A percentile compares a stretch with the other conserved stretches of the same genome.
These are phyloP conservation scores for Drosophila diplacantha DNA, from an alignment of 2,888 invertebrate species.

Conservation along the genomic window DNA sequence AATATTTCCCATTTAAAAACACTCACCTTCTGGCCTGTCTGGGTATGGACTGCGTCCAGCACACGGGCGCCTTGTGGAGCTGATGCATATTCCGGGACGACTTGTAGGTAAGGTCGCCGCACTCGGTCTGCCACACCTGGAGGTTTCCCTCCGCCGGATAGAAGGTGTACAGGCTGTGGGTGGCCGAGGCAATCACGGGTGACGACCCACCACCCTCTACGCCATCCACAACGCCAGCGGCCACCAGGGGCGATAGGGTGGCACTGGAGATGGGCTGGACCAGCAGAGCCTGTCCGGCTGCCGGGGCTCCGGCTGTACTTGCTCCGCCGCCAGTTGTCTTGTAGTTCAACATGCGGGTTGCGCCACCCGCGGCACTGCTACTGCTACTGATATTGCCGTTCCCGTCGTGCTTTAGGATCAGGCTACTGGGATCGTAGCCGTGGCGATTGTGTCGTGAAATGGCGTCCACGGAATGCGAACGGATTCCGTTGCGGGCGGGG, in stretches of 20 bases:
- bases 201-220: constrained; percentile 69
- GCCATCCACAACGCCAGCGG: constrained; percentile 65
- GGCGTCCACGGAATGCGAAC: constrained; percentile 78
- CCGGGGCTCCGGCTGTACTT: constrained; percentile 41
- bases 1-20: background rate
- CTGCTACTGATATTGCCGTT: constrained; percentile 63
- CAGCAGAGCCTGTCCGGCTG: constrained; percentile 70
- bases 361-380: constrained; percentile 36
- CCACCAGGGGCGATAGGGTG: constrained; percentile 67
- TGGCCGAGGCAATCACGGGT: constrained; percentile 76
- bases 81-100: constrained; percentile 77
- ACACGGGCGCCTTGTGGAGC: constrained; percentile 77
- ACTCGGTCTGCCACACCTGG: constrained; percentile 78
- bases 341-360: constrained; percentile 74
- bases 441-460: constrained; percentile 73
- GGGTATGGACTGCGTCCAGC: constrained; percentile 78
- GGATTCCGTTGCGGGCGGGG: constrained; percentile 55
- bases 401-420: constrained; percentile 75
- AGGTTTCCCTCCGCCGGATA: constrained; percentile 78
- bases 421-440: constrained; percentile 72
- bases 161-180: constrained; percentile 77
- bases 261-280: constrained; percentile 76
- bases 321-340: constrained; percentile 56
- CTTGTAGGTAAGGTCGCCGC: constrained; percentile 77
- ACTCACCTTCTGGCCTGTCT: constrained; percentile 78